Evolutionary conservation across 1,140 invertebrate species (phyloP), one percentile per base, ranked within the genome.

Genomic region (Drosophila funebris): DNA sequence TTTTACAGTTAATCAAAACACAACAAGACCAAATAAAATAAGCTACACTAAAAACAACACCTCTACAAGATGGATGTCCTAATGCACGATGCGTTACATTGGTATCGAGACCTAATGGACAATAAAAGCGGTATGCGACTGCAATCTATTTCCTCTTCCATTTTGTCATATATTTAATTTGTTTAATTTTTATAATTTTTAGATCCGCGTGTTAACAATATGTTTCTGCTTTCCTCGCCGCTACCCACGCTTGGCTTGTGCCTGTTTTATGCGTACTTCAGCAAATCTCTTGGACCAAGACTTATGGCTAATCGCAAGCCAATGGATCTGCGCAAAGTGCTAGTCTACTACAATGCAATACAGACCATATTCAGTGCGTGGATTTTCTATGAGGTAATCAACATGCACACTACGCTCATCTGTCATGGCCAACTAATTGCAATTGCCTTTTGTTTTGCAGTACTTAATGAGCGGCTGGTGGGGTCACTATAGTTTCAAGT

Each of bases 201-300:
- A 97, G 97, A 98, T 95, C 96, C 96, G 18, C 94, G 98, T 69
- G 97, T 98, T 27, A 96, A 95, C 63, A 94, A 95, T 80, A 99
- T 97, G 97, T 92, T 95, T n/a, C 94, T 99, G 93, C 97, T 98
- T 95, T 95, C 95, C 54, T 96, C 96, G 66, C 97, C 97, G n/a
- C 93, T 96, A 78, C 97, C 98, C 13, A 99, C 98, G 2, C 90
- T 98, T 22, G 92, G 93, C 14, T 95, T 97, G 74, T 98, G 97
- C 92, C 73, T 98, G 41, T 95, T 94, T 73, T 98, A 97, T 92
- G 96, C 95, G 43, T 96, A 96, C 88, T 96, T 97, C 87, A 96
- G 97, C 48, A 96, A 95, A 92, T 94, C 95, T 31, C 90, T 97
- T 53, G 98, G 97, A 68, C 97, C 97, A 44, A 93, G 93, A 80